phyloP scores from a whole-genome alignment of 2,797 vertebrate genomes.

The Bradypus variegatus region DNA sequence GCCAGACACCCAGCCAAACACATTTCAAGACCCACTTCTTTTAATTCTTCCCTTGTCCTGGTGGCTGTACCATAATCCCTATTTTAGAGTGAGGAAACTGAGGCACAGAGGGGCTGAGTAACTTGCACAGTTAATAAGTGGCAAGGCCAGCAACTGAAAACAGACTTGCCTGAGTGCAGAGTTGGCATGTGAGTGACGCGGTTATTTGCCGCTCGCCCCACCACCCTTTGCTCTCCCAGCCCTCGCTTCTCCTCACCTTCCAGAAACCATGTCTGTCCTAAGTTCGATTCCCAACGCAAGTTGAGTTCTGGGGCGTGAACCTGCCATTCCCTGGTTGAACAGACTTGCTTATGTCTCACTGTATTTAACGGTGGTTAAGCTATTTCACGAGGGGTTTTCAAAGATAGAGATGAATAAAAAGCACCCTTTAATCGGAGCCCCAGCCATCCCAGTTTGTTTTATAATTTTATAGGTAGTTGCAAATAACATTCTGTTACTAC shows the following conservation, averaged over 20 bases:
- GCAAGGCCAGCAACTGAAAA: not conserved
- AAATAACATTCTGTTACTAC: conserved; percentile 37
- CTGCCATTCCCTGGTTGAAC: fast-evolving
- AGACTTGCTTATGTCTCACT: not conserved
- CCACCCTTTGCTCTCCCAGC: not conserved
- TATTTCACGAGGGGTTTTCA: not conserved
- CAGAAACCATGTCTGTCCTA: not conserved
- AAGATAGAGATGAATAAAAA: not conserved
- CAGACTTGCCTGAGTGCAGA: too few relatives aligned
- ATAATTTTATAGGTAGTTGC: conserved; percentile 35
- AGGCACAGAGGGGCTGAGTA: not conserved
- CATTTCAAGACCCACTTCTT: not conserved
- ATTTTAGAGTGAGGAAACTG: not conserved
- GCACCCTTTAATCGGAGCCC: not conserved
- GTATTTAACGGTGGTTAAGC: not conserved
- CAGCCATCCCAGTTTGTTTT: not conserved
- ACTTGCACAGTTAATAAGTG: not conserved
- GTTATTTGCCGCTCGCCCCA: fast-evolving
- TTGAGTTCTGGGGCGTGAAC: fast-evolving
- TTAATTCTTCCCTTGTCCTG: not conserved
- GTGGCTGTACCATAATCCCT: too few relatives aligned
- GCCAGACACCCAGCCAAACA: not conserved
- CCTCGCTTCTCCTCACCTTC: not conserved
- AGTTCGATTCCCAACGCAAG: not conserved
- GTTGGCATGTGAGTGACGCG: not conserved